phyloP scores from a whole-genome alignment of 2,888 invertebrate species.

The Caenorhabditis virilis region DNA sequence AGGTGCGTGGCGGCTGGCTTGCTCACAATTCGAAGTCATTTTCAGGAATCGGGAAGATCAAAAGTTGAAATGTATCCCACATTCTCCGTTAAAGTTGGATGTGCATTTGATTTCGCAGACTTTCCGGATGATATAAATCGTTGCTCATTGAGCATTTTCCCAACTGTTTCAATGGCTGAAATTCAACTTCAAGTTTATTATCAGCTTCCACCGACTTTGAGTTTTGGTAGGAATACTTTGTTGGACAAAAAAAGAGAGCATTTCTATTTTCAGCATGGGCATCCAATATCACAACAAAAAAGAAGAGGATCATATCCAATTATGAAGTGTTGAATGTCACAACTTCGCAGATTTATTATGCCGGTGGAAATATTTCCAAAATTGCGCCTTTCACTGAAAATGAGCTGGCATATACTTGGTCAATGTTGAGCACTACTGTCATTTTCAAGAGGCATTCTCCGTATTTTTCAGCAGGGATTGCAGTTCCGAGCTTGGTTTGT shows the following conservation, averaged over 20 bases:
- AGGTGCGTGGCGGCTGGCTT: too few relatives aligned
- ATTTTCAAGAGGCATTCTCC: constrained; percentile 35
- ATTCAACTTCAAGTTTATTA: constrained; percentile 32
- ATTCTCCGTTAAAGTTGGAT: constrained; percentile 61
- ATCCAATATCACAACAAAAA: constrained; percentile 10
- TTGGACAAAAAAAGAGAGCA: not conserved
- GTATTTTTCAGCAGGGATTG: constrained; percentile 25
- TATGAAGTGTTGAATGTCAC: constrained; percentile 52
- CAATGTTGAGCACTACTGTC: constrained; percentile 34
- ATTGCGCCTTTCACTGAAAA: constrained; percentile 39
- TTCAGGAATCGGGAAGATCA: constrained; percentile 23
- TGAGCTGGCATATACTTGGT: constrained; percentile 42
- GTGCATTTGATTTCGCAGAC: constrained; percentile 57
- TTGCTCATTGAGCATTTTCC: constrained; percentile 34
- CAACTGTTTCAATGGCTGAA: constrained; percentile 28
- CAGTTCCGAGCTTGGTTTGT: constrained; percentile 34
- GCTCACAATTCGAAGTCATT: too few relatives aligned
- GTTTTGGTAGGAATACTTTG: constrained; percentile 23
- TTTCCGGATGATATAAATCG: constrained; percentile 45
- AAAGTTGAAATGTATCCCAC: constrained; percentile 61
- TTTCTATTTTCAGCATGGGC: not conserved
- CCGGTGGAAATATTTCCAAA: constrained; percentile 21
- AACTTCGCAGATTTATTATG: constrained; percentile 49
- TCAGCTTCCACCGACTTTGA: constrained; percentile 24
- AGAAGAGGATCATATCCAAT: constrained; percentile 52